Base-by-base conservation (phyloP, 2,888 invertebrate species). In the Lutraria lutraria region DNA sequence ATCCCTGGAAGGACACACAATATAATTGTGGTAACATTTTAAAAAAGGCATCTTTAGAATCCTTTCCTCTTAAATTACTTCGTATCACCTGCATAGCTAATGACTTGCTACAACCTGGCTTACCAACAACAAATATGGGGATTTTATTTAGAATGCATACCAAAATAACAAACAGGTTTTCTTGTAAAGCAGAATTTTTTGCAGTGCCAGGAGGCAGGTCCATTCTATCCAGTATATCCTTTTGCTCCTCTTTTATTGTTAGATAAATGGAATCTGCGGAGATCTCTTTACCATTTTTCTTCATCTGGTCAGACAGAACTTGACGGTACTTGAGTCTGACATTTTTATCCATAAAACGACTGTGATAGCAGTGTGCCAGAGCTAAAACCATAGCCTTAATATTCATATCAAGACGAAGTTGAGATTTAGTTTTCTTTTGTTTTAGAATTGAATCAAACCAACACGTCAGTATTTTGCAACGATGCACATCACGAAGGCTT, bases 31-130 rank as follows among this genome's bases (percentile, higher is more conserved):
- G 94, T 16, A 93, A 85, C 0, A 63, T 56, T 79, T 91, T 89
- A 54, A 94, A 92, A 52, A 93, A 93, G 0, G n/a, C 34, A 89
- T 94, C 87, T 85, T 83, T 90, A 10, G 94, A 94, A 88, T 94
- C 93, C 79, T 91, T 92, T 43, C 94, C 94, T 80, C 94, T 85
- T 16, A 94, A 81, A 85, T 94, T 94, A 68, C 92, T 93, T 87
- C 92, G 86, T 15, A 94, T 92, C 0, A 94, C 80, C 76, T 94
- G 93, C 89, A 94, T 89, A 16, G 94, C 93, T 34, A 94, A 83
- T 34, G 94, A 94, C 76, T 94, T 94, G 84, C 93, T 93, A 82
- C 94, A 94, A 16, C 94, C 94, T 31, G 94, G 94, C 86, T 94
- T 93, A 0, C 94, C 94, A 53, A 94, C 94, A 12, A 94, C 85